phyloP scores from a whole-genome alignment of 1,140 invertebrate species.

The Calosoma granatense region DNA sequence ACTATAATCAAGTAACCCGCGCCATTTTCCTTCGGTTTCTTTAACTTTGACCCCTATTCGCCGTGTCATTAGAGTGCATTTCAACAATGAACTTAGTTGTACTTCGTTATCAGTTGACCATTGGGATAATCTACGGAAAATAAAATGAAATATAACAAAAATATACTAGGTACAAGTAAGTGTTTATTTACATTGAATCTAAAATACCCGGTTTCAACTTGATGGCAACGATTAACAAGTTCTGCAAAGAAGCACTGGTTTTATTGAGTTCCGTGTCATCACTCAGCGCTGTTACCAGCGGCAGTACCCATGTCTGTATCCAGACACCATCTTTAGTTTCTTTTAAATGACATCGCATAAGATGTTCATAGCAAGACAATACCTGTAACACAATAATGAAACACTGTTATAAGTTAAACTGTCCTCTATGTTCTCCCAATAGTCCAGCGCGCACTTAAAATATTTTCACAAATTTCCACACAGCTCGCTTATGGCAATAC shows the following conservation, averaged over 20 bases:
- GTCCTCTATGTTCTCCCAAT: no score
- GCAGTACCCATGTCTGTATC: background rate
- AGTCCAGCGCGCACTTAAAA: no score
- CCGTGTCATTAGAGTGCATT: background rate
- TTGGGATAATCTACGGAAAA: background rate
- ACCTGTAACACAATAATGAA: no score
- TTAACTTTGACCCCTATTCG: background rate
- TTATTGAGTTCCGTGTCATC: background rate
- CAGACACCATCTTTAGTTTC: background rate
- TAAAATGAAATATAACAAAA: no score
- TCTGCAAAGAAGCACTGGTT: background rate
- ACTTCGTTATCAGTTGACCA: background rate
- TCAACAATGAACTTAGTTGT: background rate
- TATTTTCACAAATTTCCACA: background rate
- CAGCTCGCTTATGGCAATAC: background rate
- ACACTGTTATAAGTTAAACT: no score
- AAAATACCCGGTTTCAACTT: background rate
- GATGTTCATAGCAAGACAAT: background rate
- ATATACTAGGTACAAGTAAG: background rate
- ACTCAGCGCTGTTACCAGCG: background rate
- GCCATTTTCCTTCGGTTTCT: background rate
- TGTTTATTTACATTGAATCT: background rate
- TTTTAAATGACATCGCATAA: background rate
- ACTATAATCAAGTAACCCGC: background rate
- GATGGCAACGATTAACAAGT: background rate